Evolutionary conservation across 2,797 vertebrate species (phyloP), one percentile per base, ranked within the genome.

Genomic region (Acipenser oxyrinchus): DNA sequence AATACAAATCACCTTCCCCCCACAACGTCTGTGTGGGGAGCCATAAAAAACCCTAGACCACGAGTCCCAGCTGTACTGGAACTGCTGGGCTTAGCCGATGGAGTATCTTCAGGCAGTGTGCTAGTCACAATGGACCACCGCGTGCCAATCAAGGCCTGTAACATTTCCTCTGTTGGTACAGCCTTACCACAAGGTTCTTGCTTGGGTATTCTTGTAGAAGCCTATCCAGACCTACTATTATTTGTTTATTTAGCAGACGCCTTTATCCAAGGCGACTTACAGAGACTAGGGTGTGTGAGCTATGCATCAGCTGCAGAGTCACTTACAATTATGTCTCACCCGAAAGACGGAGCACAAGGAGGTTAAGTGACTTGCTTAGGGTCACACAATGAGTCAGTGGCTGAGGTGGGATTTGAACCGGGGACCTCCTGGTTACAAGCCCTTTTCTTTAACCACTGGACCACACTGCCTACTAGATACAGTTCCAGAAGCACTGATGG

Each of bases 11-110:
- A 63, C 58, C 10, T 4, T 57, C 60, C 60, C 70, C 55, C 59
- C 62, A 49, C 48, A 57, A 51, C 69, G 59, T 51, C 55, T 1
- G 68, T 73, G 12, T 75, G 70, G 66, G 71, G 61, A 2, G 51
- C 69, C 9, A 69, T 71, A 3, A 63, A 75, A 9, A 49, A 69
- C 10, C 68, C 66, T 48, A 73, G 51, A 37, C 69, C 68, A 57
- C 65, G 65, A 6, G 49, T 73, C 48, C 10, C 65, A 5, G 67
- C 69, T 8, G 71, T 75, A 8, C 15, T 65, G 23, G 49, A 69
- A 51, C 71, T 62, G 3, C 7, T 66, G n/a, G 60, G n/a, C 18
- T 69, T 72, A 6, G 66, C 49, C 11, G 53, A 69, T 15, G 53
- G 37, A n/a, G 60, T 69, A 0, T 57, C 67, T 7, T 69, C 64